Base-by-base conservation (phyloP, 2,888 invertebrate genomes). In the Electrophaes corylata region DNA sequence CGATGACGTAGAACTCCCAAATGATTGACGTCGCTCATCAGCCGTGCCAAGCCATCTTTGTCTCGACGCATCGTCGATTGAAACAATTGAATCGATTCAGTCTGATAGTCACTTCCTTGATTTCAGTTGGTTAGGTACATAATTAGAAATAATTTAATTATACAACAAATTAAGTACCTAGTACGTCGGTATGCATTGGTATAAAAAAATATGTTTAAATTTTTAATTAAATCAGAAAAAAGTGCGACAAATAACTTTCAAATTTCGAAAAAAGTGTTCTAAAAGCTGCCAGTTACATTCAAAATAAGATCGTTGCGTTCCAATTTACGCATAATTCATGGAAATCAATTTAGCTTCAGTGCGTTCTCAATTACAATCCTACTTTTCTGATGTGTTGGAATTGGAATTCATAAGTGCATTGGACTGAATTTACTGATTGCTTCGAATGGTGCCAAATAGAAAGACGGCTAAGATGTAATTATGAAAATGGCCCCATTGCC, bases 401-500 rank as follows among this genome's bases (percentile, higher is more conserved):
- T 37, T 57, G 54, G 18, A 46, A 66, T 68, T 67, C 58, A 47
- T 65, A 63, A 51, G 59, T 56, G 57, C 67, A 57, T 66, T 61
- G 60, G 47, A 57, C 40, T 56, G 43, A 59, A 49, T 52, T 14
- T 31, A 56, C n/a, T 57, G 46, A 61, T 49, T 51, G 16, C 43
- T 55, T 47, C 11, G 23, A 44, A 49, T 44, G 14, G 20, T 47
- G 44, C 11, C 19, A 50, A 48, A 43, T 48, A 44, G 29, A 46
- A 50, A 31, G 29, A 54, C 33, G 16, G 10, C 5, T 54, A 41
- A 16, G n/a, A 55, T 55, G 55, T 51, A 37, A 55, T 16, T 59
- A 56, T 20, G 39, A 59, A 65, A 62, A 83, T 83, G 81, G 78
- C 82, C 66, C 81, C 83, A 62, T 64, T 81, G 53, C 60, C 70